phyloP scores from a whole-genome alignment of 2,888 invertebrate species.

The Thereva nobilitata region DNA sequence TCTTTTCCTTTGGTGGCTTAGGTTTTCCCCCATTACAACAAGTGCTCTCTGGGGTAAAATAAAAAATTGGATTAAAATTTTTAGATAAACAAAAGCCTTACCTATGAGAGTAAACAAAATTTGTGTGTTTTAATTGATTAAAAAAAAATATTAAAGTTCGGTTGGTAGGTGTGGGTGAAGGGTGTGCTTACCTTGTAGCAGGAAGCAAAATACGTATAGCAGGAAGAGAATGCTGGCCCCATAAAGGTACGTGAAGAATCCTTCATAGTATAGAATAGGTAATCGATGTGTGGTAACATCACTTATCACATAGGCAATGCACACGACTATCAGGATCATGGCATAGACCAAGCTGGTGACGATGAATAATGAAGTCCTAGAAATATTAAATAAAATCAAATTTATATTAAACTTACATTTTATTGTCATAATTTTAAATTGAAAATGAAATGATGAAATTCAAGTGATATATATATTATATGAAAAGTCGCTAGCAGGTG shows the following conservation, averaged over 20 bases:
- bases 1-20: conserved; percentile 71
- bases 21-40: conserved; percentile 76
- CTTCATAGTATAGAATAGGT: conserved; percentile 91
- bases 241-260: conserved; percentile 92
- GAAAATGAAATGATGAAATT: background rate
- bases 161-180: no score
- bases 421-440: background rate
- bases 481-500: no score
- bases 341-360: conserved; percentile 96
- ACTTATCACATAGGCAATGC: conserved; percentile 91
- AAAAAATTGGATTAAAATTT: conserved; percentile 1
- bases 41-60: conserved; percentile 67
- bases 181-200: conserved; percentile 71
- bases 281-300: conserved; percentile 92
- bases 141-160: no score
- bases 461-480: no score
- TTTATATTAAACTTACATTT: conserved; percentile 11
- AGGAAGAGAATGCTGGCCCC: conserved; percentile 91
- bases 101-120: no score
- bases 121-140: no score
- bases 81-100: background rate
- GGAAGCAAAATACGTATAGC: conserved; percentile 91
- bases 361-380: conserved; percentile 89
- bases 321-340: conserved; percentile 89
- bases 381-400: conserved; percentile 14